Conservation (phyloP, 2,888 invertebrate species). For the Coenonympha arcania region DNA sequence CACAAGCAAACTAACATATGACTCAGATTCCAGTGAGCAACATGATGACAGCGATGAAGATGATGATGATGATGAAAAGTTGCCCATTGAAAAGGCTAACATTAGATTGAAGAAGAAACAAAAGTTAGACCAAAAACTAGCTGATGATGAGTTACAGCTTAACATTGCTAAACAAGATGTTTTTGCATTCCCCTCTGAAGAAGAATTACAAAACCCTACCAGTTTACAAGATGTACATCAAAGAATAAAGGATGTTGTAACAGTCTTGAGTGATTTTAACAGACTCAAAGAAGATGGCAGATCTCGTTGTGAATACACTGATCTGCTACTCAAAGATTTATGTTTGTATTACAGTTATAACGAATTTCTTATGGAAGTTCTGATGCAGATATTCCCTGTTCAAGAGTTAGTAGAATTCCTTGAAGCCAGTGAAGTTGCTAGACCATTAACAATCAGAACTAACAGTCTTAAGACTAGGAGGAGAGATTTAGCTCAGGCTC, state of each 20-base stretch:
- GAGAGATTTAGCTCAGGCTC: constrained; percentile 92
- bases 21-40: constrained; percentile 50
- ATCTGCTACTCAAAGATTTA: constrained; percentile 86
- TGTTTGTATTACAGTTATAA: constrained; percentile 98
- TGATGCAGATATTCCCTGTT: constrained; percentile 91
- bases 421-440: constrained; percentile 95
- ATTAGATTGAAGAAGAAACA: constrained; percentile 83
- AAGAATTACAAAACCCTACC: constrained; percentile 80
- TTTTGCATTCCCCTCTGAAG: constrained; percentile 85
- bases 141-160: constrained; percentile 86
- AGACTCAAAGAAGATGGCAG: constrained; percentile 79
- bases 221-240: constrained; percentile 89
- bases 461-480: constrained; percentile 95
- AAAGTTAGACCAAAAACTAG: constrained; percentile 78
- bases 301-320: constrained; percentile 86
- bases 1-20: constrained; percentile 48
- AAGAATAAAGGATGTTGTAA: constrained; percentile 88
- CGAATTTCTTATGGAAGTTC: constrained; percentile 91
- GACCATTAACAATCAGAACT: constrained; percentile 96
- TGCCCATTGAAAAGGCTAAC: constrained; percentile 90
- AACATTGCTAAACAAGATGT: constrained; percentile 84
- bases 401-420: constrained; percentile 93
- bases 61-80: constrained; percentile 77
- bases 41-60: constrained; percentile 47
- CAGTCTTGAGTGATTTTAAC: constrained; percentile 86